Base-by-base conservation (phyloP, 2,113 vertebrate genomes). In the Hoplias malabaricus region DNA sequence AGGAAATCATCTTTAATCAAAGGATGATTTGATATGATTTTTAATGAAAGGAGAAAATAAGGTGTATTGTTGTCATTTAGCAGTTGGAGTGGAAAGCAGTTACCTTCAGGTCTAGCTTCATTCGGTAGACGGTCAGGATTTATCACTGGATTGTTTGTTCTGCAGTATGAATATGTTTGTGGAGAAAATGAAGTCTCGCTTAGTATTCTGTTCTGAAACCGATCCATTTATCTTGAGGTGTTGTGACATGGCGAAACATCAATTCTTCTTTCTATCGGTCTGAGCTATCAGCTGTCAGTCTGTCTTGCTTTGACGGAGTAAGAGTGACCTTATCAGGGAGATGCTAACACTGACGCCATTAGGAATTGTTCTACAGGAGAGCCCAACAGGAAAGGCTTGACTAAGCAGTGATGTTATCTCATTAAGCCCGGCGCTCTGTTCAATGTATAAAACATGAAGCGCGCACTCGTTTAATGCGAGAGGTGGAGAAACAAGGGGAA, bases 381-480 rank as follows among this genome's bases (percentile, higher is more conserved):
- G 53, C 27, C 54, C 80, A 83, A 77, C 34, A 33, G 59, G 50
- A 83, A 90, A 85, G 68, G 85, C 84, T 87, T 86, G 83, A 86
- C 88, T 86, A 88, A 91, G 89, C 87, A 85, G 75, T 80, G 61
- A 84, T 84, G 88, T 90, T 90, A 86, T 83, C 88, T 90, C 87
- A 91, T 92, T 92, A 92, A 81, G 31, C 66, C 38, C 68, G 67
- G 77, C 54, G 73, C 81, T 83, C 68, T 69, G 82, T 78, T 75
- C 33, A 34, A 92, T 91, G 90, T 92, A 89, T 91, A 89, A 91
- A 92, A 92, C 90, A 92, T 92, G 91, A 92, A 90, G 85, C 72
- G 72, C 82, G 78, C 81, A 59, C 79, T 89, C 79, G 80, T 85
- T 90, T 88, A 86, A 85, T 81, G 81, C 13, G 83, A 77, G 77